These are phyloP conservation scores for Nymphalis c-album DNA, from an alignment of 2,888 invertebrate genomes.

Conservation along the genomic window DNA sequence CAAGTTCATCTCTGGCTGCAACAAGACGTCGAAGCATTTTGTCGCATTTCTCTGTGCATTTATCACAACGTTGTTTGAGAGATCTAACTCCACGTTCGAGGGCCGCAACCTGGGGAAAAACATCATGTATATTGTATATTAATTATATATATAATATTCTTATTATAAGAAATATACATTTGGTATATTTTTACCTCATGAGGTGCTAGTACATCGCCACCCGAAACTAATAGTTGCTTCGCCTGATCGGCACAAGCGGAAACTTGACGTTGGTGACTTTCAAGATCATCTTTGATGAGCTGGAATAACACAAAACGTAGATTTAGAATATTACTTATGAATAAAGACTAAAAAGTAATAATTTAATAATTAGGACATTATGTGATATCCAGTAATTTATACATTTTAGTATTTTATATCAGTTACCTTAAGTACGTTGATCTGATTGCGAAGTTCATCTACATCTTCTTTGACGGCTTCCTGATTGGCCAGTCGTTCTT, in stretches of 20 bases:
- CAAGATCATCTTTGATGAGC: conserved; percentile 94
- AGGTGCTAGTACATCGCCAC: conserved; percentile 94
- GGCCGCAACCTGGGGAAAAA: conserved; percentile 83
- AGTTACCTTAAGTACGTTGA: conserved; percentile 90
- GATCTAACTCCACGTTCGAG: conserved; percentile 93
- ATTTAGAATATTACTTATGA: not conserved
- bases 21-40: conserved; percentile 88
- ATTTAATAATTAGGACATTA: not conserved
- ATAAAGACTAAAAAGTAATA: no score
- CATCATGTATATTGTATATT: no score
- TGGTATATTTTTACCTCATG: conserved; percentile 83
- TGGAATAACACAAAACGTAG: conserved; percentile 51
- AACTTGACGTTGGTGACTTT: conserved; percentile 91
- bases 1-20: conserved; percentile 92
- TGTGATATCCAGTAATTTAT: not conserved
- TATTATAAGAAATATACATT: no score
- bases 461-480: conserved; percentile 93
- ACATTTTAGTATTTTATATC: not conserved
- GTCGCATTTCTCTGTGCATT: conserved; percentile 89
- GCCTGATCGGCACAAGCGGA: conserved; percentile 94
- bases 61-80: conserved; percentile 90
- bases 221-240: conserved; percentile 93
- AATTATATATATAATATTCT: no score
- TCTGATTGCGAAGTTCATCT: conserved; percentile 93
- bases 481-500: conserved; percentile 91